Evolutionary conservation across 2,797 vertebrate species (phyloP).

Genomic region (Monodelphis domestica): DNA sequence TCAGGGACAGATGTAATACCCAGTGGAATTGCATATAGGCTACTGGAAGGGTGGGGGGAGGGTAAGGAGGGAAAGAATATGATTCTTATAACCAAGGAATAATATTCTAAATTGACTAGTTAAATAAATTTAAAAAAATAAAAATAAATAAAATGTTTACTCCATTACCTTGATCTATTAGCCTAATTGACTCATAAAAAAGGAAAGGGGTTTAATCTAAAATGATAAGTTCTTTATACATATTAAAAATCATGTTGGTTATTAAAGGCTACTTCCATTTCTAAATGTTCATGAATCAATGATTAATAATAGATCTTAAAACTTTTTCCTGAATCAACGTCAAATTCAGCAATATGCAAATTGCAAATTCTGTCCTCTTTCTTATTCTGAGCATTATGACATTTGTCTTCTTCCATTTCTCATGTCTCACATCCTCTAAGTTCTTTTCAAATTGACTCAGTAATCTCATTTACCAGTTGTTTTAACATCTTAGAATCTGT

Average conservation of each 20-base stretch:
- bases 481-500: neutral
- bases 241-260: neutral
- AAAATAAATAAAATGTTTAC: neutral
- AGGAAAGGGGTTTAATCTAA: neutral
- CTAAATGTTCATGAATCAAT: neutral
- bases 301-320: neutral
- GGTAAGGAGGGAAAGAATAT: too few relatives aligned
- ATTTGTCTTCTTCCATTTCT: neutral
- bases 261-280: neutral
- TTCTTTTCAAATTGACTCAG: neutral
- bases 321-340: neutral
- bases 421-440: neutral
- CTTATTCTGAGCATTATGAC: neutral
- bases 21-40: too few relatives aligned
- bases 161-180: neutral
- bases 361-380: neutral
- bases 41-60: too few relatives aligned
- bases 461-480: neutral
- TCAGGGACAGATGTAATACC: too few relatives aligned
- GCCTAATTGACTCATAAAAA: neutral
- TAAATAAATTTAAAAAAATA: too few relatives aligned
- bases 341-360: neutral
- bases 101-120: too few relatives aligned
- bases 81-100: too few relatives aligned
- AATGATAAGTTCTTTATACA: neutral